Percentiles rank a stretch among this genome's conserved stretches.
Evolutionary conservation across 2,888 invertebrate genomes (phyloP).

Genomic region (Nemotelus pantherinus): DNA sequence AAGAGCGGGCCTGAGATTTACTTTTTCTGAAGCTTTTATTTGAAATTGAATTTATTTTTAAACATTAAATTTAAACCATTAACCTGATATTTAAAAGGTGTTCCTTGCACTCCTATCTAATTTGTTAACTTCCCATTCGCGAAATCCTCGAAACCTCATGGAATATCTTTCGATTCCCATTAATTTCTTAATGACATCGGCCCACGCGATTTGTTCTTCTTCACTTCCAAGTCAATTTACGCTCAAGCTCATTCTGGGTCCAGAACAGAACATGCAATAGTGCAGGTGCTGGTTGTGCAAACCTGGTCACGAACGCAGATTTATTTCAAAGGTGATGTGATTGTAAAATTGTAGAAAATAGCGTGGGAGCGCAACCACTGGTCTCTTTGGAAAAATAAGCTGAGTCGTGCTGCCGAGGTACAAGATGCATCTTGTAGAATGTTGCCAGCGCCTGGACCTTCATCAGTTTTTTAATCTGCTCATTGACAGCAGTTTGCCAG

Average conservation of each 20-base stretch:
- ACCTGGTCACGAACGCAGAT: conserved; percentile 26
- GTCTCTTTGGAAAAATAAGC: background rate
- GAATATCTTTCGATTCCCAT: too few species aligned
- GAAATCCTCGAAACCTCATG: too few species aligned
- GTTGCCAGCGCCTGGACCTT: background rate
- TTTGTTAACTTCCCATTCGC: too few species aligned
- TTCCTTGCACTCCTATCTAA: too few species aligned
- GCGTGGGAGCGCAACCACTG: conserved; percentile 21
- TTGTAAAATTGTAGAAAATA: conserved; percentile 38
- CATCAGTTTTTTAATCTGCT: background rate
- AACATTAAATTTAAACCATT: too few species aligned
- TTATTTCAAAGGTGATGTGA: conserved; percentile 31
- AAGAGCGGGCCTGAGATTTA: conserved; percentile 4
- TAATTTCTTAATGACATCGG: too few species aligned
- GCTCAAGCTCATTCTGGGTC: too few species aligned
- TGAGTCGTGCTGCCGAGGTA: background rate
- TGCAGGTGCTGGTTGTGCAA: conserved; percentile 15
- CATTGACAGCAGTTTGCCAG: conserved; percentile 3
- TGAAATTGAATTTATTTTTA: background rate
- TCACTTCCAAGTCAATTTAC: too few species aligned
- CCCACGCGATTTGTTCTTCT: too few species aligned
- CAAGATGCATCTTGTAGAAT: background rate
- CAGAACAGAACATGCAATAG: background rate
- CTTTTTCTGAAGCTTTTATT: conserved; percentile 12
- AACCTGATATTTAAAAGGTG: too few species aligned